phyloP scores from a whole-genome alignment of 2,888 invertebrate genomes.

The Ectropis crepuscularia region DNA sequence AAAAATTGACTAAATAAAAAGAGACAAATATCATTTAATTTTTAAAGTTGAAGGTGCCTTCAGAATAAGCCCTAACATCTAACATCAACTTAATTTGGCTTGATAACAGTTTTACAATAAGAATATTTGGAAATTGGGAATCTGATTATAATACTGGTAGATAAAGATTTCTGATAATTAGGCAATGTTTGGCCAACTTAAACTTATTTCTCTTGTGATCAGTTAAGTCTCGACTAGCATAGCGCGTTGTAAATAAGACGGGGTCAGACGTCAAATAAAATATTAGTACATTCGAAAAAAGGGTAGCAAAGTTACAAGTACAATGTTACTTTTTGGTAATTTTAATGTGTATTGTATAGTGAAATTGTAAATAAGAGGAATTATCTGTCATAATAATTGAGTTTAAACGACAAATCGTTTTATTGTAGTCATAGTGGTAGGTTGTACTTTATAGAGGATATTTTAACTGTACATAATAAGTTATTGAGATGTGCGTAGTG shows the following conservation, averaged over 20 bases:
- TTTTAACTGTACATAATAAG: conserved; percentile 72
- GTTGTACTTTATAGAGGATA: conserved; percentile 75
- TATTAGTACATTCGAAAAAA: conserved; percentile 73
- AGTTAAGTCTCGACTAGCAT: conserved; percentile 80
- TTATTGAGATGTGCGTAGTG: conserved; percentile 57
- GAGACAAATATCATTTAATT: no score
- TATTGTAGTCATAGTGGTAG: conserved; percentile 81
- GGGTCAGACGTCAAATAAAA: conserved; percentile 54
- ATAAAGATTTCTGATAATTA: no score
- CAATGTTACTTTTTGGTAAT: conserved; percentile 82
- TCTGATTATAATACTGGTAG: no score
- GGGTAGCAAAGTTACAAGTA: conserved; percentile 79
- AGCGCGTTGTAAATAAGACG: conserved; percentile 73
- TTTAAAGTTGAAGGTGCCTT: no score
- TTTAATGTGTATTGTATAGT: conserved; percentile 80
- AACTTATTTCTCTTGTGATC: conserved; percentile 69
- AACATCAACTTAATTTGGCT: no score
- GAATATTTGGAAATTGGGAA: no score
- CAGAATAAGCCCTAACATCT: no score
- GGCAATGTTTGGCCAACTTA: background rate
- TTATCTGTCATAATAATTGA: conserved; percentile 83
- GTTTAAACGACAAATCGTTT: conserved; percentile 82
- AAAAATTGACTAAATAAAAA: no score
- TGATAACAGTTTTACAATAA: no score
- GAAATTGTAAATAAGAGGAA: conserved; percentile 83